A percentile compares a stretch with the other conserved stretches of the same genome.
phyloP scores from a whole-genome alignment of 1,140 invertebrate species.

The Lamellibrachia luymesi region DNA sequence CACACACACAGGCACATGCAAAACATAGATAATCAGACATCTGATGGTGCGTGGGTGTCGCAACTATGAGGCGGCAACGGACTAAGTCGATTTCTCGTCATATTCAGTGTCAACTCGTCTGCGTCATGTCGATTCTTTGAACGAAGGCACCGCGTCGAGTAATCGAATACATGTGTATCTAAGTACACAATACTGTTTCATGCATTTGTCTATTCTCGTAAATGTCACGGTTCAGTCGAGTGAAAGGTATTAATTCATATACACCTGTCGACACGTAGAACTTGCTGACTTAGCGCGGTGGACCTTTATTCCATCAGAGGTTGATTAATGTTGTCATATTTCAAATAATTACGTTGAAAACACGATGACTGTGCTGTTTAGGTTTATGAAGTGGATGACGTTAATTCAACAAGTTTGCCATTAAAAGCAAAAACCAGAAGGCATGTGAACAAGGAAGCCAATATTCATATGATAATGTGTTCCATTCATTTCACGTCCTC shows the following conservation, averaged over 20 bases:
- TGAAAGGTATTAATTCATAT: background rate
- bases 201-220: background rate
- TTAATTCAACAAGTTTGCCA: too few relatives aligned
- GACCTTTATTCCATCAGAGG: background rate
- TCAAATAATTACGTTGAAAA: background rate
- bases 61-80: background rate
- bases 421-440: too few relatives aligned
- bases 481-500: too few relatives aligned
- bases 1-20: too few relatives aligned
- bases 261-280: background rate
- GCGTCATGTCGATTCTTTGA: background rate
- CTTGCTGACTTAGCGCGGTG: background rate
- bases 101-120: background rate
- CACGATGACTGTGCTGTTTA: background rate
- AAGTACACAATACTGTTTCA: background rate
- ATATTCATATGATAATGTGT: too few relatives aligned
- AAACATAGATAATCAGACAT: too few relatives aligned
- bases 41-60: background rate
- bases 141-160: background rate
- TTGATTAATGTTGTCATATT: background rate
- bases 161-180: background rate
- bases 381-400: background rate
- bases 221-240: background rate
- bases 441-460: too few relatives aligned
- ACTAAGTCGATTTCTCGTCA: background rate